Evolutionary conservation across 2,888 invertebrate species (phyloP), one percentile per base, ranked within the genome.

Genomic region (Sesia apiformis): DNA sequence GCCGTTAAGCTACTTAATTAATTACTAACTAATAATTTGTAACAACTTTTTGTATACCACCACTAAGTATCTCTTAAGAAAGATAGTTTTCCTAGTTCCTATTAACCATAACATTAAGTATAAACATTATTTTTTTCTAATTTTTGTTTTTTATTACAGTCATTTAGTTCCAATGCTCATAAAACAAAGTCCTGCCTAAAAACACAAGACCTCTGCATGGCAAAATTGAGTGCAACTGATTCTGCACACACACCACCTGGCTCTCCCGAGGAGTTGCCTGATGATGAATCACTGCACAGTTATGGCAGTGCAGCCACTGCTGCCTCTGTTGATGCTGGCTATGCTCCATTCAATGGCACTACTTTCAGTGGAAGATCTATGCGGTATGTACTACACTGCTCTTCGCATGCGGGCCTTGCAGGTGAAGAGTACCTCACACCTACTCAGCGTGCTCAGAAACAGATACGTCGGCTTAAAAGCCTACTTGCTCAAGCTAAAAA

Each of bases 351-450:
- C 66, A 93, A 93, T 74, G 93, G 93, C 41, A 93, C 93, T 49
- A 93, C 93, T 5, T 93, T 93, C 67, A 93, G 93, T 74, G 93
- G 93, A 4, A 86, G 93, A 53, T 92, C 92, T 58, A 93, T 92
- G 89, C 93, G 95, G 65, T 96, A 95, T 78, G 95, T 96, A 58
- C 93, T 96, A 52, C 96, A 96, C 77, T 96, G 96, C 76, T 95
- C 95, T 54, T 93, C 94, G 62, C 94, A 95, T 76, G 93, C 93
- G 4, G 94, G 93, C 1, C 92, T 93, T 52, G 93, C 94, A 52
- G 94, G 93, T 51, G 94, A 95, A 58, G 95, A 96, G 69, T 97
- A 97, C 78, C 90, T 96, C 56, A 97, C 97, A 53, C 97, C 97
- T 7, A 97, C 96, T 0, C 97, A 97, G 76, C 90, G 96, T 58